Percentiles rank a stretch among this genome's conserved stretches.
Conservation (phyloP, 2,113 vertebrate species). For the Esox niger region DNA sequence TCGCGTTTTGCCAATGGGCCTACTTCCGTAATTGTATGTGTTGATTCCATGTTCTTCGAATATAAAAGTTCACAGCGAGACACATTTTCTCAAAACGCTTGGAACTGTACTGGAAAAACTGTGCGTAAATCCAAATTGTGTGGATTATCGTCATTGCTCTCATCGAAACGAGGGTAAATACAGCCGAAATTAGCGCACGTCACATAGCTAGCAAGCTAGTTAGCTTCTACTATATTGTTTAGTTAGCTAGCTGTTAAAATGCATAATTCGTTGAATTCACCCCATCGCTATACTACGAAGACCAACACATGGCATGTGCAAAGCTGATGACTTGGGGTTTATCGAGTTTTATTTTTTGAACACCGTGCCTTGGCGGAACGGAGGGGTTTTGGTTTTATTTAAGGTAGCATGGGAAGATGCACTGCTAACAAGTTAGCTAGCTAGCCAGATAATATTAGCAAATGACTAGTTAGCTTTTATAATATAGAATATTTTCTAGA, state of each 20-base stretch:
- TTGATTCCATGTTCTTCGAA: neutral
- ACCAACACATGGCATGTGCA: conserved; percentile 33
- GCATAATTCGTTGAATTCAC: conserved; percentile 26
- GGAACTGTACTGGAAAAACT: neutral
- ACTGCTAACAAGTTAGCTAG: conserved; percentile 45
- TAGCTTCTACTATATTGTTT: conserved; percentile 35
- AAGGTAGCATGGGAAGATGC: conserved; percentile 80
- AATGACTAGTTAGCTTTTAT: neutral
- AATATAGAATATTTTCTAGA: neutral
- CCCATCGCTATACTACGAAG: neutral
- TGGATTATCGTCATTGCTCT: conserved; percentile 21
- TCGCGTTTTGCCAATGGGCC: conserved; percentile 57
- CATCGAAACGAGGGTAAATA: conserved; percentile 21
- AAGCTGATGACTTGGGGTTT: conserved; percentile 55
- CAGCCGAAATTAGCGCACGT: conserved; percentile 59
- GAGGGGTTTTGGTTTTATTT: conserved; percentile 78
- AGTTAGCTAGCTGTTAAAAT: conserved; percentile 37
- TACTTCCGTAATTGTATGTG: conserved; percentile 60
- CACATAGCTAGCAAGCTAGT: conserved; percentile 37
- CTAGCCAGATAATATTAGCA: neutral
- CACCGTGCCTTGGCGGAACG: conserved; percentile 78
- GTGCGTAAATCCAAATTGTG: conserved; percentile 1
- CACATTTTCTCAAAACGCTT: neutral
- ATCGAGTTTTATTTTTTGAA: conserved; percentile 76
- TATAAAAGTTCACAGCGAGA: conserved; percentile 20